Conservation (phyloP, 2,888 invertebrate genomes). For the Ophion obscuratus region DNA sequence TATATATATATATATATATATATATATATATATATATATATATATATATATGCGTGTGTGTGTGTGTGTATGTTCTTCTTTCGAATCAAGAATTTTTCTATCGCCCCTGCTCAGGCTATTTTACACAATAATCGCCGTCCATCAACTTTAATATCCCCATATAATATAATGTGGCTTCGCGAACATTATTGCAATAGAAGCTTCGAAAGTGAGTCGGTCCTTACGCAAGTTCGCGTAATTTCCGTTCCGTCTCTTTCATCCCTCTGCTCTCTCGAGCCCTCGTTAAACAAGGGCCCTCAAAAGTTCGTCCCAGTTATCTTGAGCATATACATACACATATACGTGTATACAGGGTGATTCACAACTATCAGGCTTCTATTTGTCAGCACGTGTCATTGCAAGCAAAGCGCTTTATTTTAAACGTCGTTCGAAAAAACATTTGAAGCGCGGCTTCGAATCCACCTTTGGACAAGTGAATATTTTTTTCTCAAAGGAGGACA, state of each 20-base stretch:
- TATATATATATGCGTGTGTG: neutral
- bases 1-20: neutral
- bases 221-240: slow-evolving; percentile 38
- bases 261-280: neutral
- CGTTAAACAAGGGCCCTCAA: neutral
- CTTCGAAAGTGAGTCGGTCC: slow-evolving; percentile 36
- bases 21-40: neutral
- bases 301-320: neutral
- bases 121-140: neutral
- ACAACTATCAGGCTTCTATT: neutral
- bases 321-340: neutral
- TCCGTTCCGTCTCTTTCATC: slow-evolving; percentile 53
- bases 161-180: slow-evolving; percentile 6
- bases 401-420: no score
- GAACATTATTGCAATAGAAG: slow-evolving; percentile 29
- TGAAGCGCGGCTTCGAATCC: no score
- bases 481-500: no score
- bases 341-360: neutral
- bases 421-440: no score
- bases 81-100: neutral
- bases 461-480: no score
- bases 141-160: slow-evolving; percentile 24
- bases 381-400: neutral
- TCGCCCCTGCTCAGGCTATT: neutral
- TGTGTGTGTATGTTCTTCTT: neutral